Conservation (phyloP, 2,888 invertebrate species). For the Zygogramma bicolorata region DNA sequence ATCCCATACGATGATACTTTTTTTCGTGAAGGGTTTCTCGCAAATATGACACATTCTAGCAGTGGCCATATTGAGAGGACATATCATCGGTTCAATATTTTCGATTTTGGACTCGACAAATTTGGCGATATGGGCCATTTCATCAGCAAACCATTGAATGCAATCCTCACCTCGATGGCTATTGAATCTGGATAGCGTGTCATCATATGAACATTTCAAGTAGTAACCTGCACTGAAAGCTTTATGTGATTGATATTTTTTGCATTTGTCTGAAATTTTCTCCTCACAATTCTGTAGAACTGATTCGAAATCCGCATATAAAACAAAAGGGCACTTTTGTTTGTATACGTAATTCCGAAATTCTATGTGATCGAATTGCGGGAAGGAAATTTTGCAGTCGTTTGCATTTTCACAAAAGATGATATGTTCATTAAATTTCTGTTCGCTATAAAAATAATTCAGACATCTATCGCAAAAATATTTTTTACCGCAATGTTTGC, state of each 20-base stretch:
- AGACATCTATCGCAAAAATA: constrained; percentile 43
- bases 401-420: constrained; percentile 18
- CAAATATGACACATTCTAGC: background rate
- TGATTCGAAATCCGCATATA: constrained; percentile 14
- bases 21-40: constrained; percentile 22
- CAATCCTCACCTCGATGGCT: constrained; percentile 44
- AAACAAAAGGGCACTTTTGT: constrained; percentile 5
- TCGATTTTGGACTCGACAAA: constrained; percentile 29
- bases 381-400: constrained; percentile 24
- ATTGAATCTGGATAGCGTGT: constrained; percentile 13
- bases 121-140: constrained; percentile 38
- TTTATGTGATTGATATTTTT: constrained; percentile 12
- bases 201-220: constrained; percentile 50
- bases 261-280: background rate
- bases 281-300: background rate
- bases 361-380: constrained; percentile 7
- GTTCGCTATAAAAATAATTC: constrained; percentile 39
- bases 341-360: constrained; percentile 22
- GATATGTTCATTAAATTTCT: constrained; percentile 20
- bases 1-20: constrained; percentile 43
- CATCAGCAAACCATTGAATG: constrained; percentile 44
- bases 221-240: constrained; percentile 47
- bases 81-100: background rate
- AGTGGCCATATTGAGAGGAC: background rate
- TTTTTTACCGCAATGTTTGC: constrained; percentile 19